Evolutionary conservation across 1,140 invertebrate genomes (phyloP), one percentile per base, ranked within the genome.

Genomic region (Drosophila sproati): DNA sequence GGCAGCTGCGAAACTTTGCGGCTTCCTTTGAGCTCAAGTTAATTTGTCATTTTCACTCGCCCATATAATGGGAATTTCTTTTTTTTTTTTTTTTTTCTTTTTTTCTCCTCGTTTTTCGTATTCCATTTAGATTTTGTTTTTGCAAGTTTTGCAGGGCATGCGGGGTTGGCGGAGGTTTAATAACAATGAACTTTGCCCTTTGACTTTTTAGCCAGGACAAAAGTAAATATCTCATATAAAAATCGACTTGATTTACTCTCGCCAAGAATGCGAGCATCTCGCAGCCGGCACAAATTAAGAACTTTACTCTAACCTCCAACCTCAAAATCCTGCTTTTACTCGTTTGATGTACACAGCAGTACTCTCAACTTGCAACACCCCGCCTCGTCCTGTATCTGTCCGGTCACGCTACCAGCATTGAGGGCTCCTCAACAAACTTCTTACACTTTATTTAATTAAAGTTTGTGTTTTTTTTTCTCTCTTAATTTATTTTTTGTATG

Each of bases 371-470:
- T 41, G 37, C 50, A 31, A 31, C 20, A 20, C 20, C 20, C 34
- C 34, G 6, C 12, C 28, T 34, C 8, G 20, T 50, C 47, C 32
- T 20, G 5, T 29, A 20, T 39, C 35, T 4, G 6, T 50, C 48
- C 35, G 39, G 32, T 45, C 62, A 39, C 48, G 37, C 62, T 60
- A 66, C 60, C 54, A 66, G 74, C 78, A 78, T 82, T 87, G 78
- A 82, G 78, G 80, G 80, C 54, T 67, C 82, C 70, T 82, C 76
- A 79, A 72, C 78, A 78, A 86, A 88, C 83, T 86, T 82, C 82
- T 88, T 86, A 88, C 79, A 86, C 79, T 86, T 86, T 86, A 86
- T 86, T 86, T 86, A 86, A 86, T 86, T 86, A 88, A 86, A 86
- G 82, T 88, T 82, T 87, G 76, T 79, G 80, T 81, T 87, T 63